Percentiles rank a stretch among this genome's conserved stretches.
phyloP scores from a whole-genome alignment of 53 echinoderm and acorn worm species.

The Zoroaster sp. region DNA sequence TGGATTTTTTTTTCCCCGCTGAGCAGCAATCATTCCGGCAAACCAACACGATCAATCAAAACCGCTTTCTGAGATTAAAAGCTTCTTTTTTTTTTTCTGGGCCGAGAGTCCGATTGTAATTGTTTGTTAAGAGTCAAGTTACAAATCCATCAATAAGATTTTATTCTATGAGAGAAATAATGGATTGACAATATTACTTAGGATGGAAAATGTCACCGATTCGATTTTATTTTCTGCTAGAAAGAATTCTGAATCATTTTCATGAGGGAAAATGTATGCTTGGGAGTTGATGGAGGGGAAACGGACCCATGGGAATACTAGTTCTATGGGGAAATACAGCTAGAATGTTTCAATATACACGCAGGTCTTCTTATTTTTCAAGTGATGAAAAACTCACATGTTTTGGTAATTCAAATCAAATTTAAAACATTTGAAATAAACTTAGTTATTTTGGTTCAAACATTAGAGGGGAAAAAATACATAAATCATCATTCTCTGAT shows the following conservation, averaged over 20 bases:
- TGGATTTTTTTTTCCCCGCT: background rate
- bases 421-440: background rate
- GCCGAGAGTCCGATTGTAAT: background rate
- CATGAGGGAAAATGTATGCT: too few relatives aligned
- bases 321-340: too few relatives aligned
- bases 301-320: too few relatives aligned
- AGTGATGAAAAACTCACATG: background rate
- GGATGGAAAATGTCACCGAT: background rate
- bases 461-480: background rate
- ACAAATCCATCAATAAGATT: conserved; percentile 3
- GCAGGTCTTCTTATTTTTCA: too few relatives aligned
- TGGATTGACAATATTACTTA: background rate
- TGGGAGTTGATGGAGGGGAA: too few relatives aligned
- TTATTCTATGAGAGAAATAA: background rate
- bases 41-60: background rate
- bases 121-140: conserved; percentile 1
- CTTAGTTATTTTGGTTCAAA: too few relatives aligned
- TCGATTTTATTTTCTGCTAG: background rate
- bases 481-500: background rate
- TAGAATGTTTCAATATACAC: too few relatives aligned
- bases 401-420: background rate
- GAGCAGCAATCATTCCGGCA: background rate
- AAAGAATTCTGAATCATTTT: background rate
- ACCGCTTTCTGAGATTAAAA: background rate
- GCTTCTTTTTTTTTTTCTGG: background rate